These are phyloP conservation scores for Theretra japonica DNA, from an alignment of 2,888 invertebrate genomes.

Conservation along the genomic window DNA sequence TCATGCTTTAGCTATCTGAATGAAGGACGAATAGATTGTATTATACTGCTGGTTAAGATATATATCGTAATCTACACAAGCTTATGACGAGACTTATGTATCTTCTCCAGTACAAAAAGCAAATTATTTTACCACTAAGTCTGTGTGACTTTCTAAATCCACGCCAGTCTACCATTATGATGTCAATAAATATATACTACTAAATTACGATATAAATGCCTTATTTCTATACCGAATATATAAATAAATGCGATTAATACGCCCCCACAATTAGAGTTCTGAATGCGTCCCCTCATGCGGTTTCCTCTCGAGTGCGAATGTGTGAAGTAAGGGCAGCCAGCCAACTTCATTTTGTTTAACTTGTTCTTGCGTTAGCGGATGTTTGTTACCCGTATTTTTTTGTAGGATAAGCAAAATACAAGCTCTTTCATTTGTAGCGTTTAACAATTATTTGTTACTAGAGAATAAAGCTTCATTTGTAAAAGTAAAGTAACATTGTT, in stretches of 20 bases:
- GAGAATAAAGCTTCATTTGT: not conserved
- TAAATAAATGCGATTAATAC: not conserved
- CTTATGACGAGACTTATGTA: no score
- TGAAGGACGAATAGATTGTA: no score
- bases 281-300: not conserved
- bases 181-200: no score
- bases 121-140: no score
- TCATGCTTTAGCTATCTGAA: no score
- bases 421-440: not conserved
- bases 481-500: not conserved
- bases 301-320: not conserved
- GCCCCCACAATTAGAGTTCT: not conserved
- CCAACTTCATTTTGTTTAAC: constrained; percentile 14
- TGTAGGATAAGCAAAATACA: not conserved
- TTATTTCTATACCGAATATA: no score
- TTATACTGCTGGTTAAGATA: no score
- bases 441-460: not conserved
- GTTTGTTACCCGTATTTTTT: not conserved
- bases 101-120: no score
- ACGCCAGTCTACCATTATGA: no score
- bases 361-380: constrained; percentile 4
- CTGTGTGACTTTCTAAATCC: no score
- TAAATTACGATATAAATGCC: no score
- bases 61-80: no score
- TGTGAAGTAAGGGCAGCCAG: not conserved